A percentile compares a stretch with the other conserved stretches of the same genome.
Evolutionary conservation across 1,140 invertebrate species (phyloP).

Genomic region (Drosophila burlai): DNA sequence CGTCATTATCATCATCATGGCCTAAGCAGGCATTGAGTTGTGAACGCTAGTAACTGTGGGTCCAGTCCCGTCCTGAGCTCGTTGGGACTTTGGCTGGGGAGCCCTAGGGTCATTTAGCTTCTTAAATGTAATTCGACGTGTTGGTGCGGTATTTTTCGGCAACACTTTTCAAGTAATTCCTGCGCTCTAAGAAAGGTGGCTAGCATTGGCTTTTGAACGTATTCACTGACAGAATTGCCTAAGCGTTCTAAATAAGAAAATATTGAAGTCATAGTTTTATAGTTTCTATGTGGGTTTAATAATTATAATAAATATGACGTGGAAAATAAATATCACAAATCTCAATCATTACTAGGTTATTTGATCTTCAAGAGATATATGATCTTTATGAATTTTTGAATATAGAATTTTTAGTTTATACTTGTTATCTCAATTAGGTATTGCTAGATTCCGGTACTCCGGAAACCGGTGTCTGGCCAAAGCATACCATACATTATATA

Average conservation of each 20-base stretch:
- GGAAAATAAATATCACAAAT: background rate
- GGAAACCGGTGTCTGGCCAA: slow-evolving; percentile 6
- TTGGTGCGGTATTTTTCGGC: slow-evolving; percentile 73
- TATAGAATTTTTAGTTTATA: background rate
- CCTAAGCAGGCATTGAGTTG: slow-evolving; percentile 77
- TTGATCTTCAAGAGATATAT: background rate
- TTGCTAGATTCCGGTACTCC: background rate
- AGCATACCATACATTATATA: slow-evolving; percentile 13
- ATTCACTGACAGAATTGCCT: slow-evolving; percentile 38
- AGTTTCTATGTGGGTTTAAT: background rate
- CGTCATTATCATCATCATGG: slow-evolving; percentile 27
- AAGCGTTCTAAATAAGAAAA: background rate
- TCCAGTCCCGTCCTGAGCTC: background rate
- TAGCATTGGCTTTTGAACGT: slow-evolving; percentile 34
- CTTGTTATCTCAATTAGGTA: background rate
- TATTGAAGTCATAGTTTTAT: background rate
- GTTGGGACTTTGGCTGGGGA: slow-evolving; percentile 7
- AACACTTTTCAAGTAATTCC: slow-evolving; percentile 77
- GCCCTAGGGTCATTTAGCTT: slow-evolving; percentile 79
- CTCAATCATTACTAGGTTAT: background rate
- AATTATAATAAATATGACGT: background rate
- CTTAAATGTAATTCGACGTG: slow-evolving; percentile 80
- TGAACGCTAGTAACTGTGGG: slow-evolving; percentile 49
- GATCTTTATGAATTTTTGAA: background rate
- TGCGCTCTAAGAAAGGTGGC: slow-evolving; percentile 8